phyloP scores from a whole-genome alignment of 2,797 vertebrate genomes.

The Anguilla marmorata region DNA sequence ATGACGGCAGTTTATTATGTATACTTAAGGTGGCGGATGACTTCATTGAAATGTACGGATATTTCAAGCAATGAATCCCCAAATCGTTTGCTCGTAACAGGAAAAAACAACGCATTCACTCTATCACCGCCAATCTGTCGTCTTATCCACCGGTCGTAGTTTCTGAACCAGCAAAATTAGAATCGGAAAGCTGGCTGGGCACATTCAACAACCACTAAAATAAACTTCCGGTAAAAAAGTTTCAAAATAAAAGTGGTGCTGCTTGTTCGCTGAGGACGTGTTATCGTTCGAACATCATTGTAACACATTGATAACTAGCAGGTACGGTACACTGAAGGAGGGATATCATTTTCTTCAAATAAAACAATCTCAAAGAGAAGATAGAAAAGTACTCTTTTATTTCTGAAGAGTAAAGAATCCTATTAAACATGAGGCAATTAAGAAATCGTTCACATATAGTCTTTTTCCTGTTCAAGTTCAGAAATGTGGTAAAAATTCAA shows the following conservation, averaged over 20 bases:
- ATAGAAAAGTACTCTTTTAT: slow-evolving; percentile 33
- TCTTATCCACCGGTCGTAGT: background rate
- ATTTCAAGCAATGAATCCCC: background rate
- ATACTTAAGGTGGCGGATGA: background rate
- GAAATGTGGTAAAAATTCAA: background rate
- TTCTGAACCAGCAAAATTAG: background rate
- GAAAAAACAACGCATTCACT: background rate
- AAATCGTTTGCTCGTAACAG: background rate
- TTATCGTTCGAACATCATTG: background rate
- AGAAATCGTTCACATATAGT: background rate
- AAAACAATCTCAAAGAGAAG: background rate
- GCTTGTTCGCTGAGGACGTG: background rate
- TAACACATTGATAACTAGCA: background rate
- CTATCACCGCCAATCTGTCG: background rate
- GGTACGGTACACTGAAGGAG: background rate
- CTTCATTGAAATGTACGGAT: background rate
- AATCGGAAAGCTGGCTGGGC: background rate
- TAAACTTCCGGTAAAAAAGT: background rate
- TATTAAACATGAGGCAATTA: slow-evolving; percentile 8
- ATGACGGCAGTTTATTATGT: background rate
- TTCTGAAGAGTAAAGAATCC: slow-evolving; percentile 21
- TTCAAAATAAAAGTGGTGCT: slow-evolving; percentile 12
- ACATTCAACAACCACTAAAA: background rate
- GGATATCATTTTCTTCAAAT: background rate
- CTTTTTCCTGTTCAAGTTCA: background rate